Conservation (phyloP, 2,888 invertebrate species). For the Terebella lapidaria region DNA sequence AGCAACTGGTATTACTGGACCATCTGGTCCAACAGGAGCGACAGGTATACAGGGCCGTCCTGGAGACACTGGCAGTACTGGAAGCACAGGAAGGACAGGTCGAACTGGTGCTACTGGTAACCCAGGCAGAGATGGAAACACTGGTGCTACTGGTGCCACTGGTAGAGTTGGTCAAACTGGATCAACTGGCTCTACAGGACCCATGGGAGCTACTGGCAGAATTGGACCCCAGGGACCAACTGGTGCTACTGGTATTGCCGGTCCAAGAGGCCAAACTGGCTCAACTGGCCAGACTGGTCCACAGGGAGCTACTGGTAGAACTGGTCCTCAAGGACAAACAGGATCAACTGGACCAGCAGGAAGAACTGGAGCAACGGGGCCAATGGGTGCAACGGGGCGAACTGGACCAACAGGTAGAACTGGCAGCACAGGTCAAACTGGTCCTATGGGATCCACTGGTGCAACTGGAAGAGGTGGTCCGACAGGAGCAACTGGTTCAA, state of each 20-base stretch:
- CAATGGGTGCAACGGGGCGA: constrained; percentile 13
- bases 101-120: neutral
- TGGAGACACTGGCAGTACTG: constrained; percentile 5
- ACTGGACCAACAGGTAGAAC: constrained; percentile 14
- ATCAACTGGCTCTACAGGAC: constrained; percentile 4
- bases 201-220: constrained; percentile 6
- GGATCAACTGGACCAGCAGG: constrained; percentile 1
- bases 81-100: neutral
- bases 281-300: neutral
- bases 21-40: neutral
- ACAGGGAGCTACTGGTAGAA: constrained; percentile 7
- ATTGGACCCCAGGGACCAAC: constrained; percentile 8
- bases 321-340: constrained; percentile 1
- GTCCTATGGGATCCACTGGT: constrained; percentile 9
- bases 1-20: constrained; percentile 5
- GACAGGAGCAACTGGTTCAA: constrained; percentile 29
- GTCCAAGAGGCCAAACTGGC: constrained; percentile 6
- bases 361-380: constrained; percentile 9
- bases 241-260: constrained; percentile 9
- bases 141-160: constrained; percentile 1
- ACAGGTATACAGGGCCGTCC: neutral
- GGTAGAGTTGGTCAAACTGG: constrained; percentile 6
- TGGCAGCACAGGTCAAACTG: constrained; percentile 10
- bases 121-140: neutral
- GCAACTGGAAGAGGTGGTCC: constrained; percentile 44